Conservation (phyloP, 30 jellyfish, hydroid and myxozoan genomes). For the Turritopsis dohrnii region DNA sequence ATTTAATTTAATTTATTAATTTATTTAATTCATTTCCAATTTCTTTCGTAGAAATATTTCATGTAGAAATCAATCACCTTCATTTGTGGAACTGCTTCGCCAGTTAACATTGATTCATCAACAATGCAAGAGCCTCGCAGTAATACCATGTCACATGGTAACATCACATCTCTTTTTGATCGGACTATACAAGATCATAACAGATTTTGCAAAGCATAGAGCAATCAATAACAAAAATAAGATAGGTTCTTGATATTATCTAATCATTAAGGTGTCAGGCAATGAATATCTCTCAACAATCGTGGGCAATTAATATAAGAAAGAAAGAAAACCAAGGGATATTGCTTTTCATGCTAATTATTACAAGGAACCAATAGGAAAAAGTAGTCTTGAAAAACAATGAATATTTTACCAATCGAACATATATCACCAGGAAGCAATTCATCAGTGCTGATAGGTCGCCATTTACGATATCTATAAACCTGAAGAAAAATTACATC, state of each 20-base stretch:
- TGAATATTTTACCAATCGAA: constrained; percentile 65
- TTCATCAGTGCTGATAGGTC: constrained; percentile 90
- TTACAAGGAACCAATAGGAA: not conserved
- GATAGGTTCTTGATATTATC: too few species aligned
- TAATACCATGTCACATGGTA: constrained; percentile 95
- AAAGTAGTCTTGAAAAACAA: too few species aligned
- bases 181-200: constrained; percentile 56
- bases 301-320: not conserved
- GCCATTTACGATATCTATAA: constrained; percentile 94
- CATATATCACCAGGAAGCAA: constrained; percentile 98
- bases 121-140: constrained; percentile 96
- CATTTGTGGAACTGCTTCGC: constrained; percentile 99
- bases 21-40: not conserved
- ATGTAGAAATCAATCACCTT: too few species aligned
- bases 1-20: not conserved
- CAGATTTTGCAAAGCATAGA: not conserved
- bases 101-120: constrained; percentile 98
- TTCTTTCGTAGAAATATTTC: too few species aligned
- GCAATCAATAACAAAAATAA: not conserved
- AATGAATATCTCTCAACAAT: too few species aligned
- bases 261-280: too few species aligned
- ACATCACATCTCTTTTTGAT: constrained; percentile 68
- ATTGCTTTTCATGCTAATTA: not conserved
- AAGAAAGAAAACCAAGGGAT: not conserved
- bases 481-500: constrained; percentile 55